Base-by-base conservation (phyloP, 1,140 invertebrate species). In the Cherax quadricarinatus region DNA sequence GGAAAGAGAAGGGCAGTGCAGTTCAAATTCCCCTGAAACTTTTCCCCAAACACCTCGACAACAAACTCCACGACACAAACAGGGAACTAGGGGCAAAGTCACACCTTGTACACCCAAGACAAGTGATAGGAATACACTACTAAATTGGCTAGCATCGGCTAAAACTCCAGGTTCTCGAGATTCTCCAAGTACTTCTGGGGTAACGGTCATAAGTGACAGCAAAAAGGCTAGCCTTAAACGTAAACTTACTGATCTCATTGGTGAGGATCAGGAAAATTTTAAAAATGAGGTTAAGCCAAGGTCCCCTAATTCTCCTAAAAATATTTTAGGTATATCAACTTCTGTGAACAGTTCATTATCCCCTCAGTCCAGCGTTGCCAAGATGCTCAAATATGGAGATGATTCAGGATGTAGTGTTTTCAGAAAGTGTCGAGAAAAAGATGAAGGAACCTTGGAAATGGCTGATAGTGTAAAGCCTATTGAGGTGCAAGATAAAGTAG, bases 81-180 rank as follows among this genome's bases (percentile, higher is more conserved):
- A 89, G 5, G 30, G 24, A 12, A 21, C 21, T 51, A 62, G 62
- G 73, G 53, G 66, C 16, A 80, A 49, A 51, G 66, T 41, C 4
- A 93, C 93, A 18, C 93, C 93, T 57, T 70, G 88, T 48, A 93
- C 93, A 24, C 93, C 93, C 6, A 88, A 91, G n/a, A 93, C 89
- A n/a, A 70, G 66, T 41, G 93, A 93, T 24, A 83, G 89, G 62
- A 91, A 91, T 48, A 88, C 89, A 24, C 82, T 93, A n/a, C 86
- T 93, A 0, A 89, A 91, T 14, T 93, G 93, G 93, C 89, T 93
- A 0, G 81, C 89, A 18, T 78, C 24, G 14, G 89, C 86, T 18
- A 93, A 90, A 70, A 93, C 93, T 51, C 89, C 93, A 4, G 70
- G 79, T 12, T 41, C 93, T 24, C 60, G 73, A 24, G 70, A 79